These are phyloP conservation scores for Botia almorhae DNA, from an alignment of 2,797 vertebrate genomes.

Conservation along the genomic window DNA sequence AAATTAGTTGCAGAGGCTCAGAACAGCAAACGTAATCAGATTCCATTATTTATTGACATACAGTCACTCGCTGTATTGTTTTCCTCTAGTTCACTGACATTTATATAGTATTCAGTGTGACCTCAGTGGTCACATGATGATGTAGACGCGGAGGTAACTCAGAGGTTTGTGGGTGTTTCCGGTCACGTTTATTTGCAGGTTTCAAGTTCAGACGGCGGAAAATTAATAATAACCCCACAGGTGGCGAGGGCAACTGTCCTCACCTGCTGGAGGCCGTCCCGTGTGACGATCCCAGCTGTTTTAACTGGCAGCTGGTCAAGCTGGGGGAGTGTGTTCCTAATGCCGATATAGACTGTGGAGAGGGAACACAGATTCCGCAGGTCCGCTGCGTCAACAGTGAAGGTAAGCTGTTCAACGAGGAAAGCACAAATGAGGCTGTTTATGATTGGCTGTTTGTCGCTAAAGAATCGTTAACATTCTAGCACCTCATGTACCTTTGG, in stretches of 20 bases:
- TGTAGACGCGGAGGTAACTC: neutral
- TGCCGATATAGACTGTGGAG: conserved; percentile 83
- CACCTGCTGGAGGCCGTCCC: conserved; percentile 94
- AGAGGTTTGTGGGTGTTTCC: neutral
- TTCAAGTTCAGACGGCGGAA: conserved; percentile 90
- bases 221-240: conserved; percentile 87
- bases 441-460: neutral
- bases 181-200: conserved; percentile 72
- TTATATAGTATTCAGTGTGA: no score
- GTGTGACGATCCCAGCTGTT: conserved; percentile 93
- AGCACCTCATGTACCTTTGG: no score
- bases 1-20: no score
- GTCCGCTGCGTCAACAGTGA: conserved; percentile 87
- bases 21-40: no score
- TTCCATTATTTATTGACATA: no score
- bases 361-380: conserved; percentile 82
- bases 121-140: no score
- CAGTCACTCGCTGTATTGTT: no score
- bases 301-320: conserved; percentile 82
- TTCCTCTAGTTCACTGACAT: no score
- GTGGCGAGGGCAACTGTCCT: conserved; percentile 87
- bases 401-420: conserved; percentile 76
- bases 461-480: no score
- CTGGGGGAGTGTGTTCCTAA: conserved; percentile 86
- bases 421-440: neutral